phyloP scores from a whole-genome alignment of 2,888 invertebrate species.

The Ormia ochracea region DNA sequence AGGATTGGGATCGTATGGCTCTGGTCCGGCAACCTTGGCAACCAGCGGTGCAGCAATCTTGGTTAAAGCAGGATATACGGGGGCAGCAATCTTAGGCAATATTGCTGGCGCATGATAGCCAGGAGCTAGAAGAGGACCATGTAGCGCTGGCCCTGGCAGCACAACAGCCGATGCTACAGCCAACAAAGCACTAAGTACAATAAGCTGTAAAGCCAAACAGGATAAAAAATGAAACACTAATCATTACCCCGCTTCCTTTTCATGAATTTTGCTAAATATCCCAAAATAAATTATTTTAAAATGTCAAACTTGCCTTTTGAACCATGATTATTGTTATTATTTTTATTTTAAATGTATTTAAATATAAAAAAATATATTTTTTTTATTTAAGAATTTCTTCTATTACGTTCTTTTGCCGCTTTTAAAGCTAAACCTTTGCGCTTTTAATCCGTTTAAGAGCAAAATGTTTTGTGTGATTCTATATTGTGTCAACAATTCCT shows the following conservation, averaged over 20 bases:
- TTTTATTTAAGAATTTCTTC: slow-evolving; percentile 59
- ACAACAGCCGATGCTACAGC: slow-evolving; percentile 66
- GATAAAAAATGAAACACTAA: background rate
- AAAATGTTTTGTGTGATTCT: slow-evolving; percentile 61
- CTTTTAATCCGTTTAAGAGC: slow-evolving; percentile 61
- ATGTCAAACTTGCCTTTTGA: slow-evolving; percentile 69
- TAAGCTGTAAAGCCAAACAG: slow-evolving; percentile 68
- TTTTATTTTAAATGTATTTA: slow-evolving; percentile 27
- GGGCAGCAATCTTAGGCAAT: slow-evolving; percentile 61
- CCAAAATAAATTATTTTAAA: background rate
- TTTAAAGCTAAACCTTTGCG: slow-evolving; percentile 55
- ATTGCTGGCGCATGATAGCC: slow-evolving; percentile 54
- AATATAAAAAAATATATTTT: slow-evolving; percentile 73
- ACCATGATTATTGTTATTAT: slow-evolving; percentile 75
- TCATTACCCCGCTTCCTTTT: slow-evolving; percentile 10
- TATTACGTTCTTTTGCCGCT: slow-evolving; percentile 27
- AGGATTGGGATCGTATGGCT: slow-evolving; percentile 78
- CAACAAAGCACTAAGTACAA: slow-evolving; percentile 71
- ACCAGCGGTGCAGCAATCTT: slow-evolving; percentile 73
- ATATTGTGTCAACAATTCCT: slow-evolving; percentile 51
- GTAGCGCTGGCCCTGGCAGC: slow-evolving; percentile 63
- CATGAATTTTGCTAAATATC: background rate
- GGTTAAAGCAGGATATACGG: slow-evolving; percentile 70
- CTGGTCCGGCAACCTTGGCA: slow-evolving; percentile 63
- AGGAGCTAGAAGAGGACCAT: slow-evolving; percentile 44